Base-by-base conservation (phyloP, 2,888 invertebrate species). In the Idaea biselata region DNA sequence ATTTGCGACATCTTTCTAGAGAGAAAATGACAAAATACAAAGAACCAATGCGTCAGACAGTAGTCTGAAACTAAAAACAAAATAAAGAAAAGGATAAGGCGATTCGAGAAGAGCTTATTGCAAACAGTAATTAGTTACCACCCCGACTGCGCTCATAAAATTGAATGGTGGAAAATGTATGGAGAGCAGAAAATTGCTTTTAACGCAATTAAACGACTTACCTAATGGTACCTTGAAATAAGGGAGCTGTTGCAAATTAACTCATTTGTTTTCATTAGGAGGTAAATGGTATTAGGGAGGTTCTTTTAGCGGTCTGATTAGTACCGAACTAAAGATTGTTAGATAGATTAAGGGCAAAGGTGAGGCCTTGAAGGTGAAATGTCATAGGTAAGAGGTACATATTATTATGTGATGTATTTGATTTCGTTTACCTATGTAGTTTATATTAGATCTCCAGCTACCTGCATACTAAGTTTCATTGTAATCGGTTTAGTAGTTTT, bases 231-330 rank as follows among this genome's bases (percentile, higher is more conserved):
- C 44, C 44, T 17, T 57, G 59, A 44, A 61, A 59, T 33, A 54
- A 17, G 57, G 44, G 60, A 32, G 18, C 32, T 63, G 63, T 63
- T 57, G 65, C 61, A 65, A 68, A 68, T 70, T 65, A 67, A 64
- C 64, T 62, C 70, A 68, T 70, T 68, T 64, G 62, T 70, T 70
- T 68, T 58, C 67, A 67, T 70, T 68, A 70, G 18, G n/a, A 14
- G 44, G 44, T 44, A 44, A 33, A 60, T 60, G 32, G 18, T 59
- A 63, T 60, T 63, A 60, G 17, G 57, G 18, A 58, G 25, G 31
- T 25, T 14, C 18, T 31, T 58, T 58, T 18, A 16, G 32, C 44
- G 33, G 33, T 58, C 32, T 44, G 25, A 58, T 56, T 56, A 56
- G 18, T 18, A 11, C 14, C 44, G 11, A 44, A 44, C 44, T 44